Conservation (phyloP, 2,113 vertebrate species). For the Grus americana region DNA sequence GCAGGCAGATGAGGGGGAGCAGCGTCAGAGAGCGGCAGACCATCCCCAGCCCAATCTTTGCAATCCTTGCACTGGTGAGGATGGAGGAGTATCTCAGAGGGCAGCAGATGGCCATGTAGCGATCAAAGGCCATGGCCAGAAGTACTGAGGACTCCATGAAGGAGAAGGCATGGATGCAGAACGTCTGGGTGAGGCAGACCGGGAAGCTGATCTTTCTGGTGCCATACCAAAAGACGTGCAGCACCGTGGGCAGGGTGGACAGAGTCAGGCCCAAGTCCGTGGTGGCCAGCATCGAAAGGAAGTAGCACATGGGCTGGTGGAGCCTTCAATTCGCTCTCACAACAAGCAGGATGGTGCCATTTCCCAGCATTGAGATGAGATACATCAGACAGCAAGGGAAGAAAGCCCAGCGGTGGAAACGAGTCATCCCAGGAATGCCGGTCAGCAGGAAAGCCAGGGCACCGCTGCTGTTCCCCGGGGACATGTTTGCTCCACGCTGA, state of each 20-base stretch:
- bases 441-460: background rate
- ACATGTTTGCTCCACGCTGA: too few species aligned
- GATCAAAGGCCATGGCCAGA: slow-evolving; percentile 1
- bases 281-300: background rate
- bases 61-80: background rate
- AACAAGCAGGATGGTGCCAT: background rate
- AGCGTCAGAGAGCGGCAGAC: background rate
- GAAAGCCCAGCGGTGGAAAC: background rate
- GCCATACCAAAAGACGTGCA: background rate
- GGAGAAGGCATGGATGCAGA: background rate
- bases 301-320: background rate
- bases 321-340: background rate
- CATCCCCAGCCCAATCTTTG: background rate
- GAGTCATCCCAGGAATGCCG: background rate
- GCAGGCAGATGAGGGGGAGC: background rate
- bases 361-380: background rate
- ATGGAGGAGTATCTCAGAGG: slow-evolving; percentile 29
- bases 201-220: background rate
- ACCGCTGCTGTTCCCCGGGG: background rate
- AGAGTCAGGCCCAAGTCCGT: background rate
- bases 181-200: background rate
- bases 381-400: background rate
- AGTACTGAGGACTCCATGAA: background rate
- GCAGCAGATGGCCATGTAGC: background rate
- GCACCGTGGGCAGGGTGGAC: background rate